Base-by-base conservation (phyloP, 2,797 vertebrate species). In the Alfaro cultratus region DNA sequence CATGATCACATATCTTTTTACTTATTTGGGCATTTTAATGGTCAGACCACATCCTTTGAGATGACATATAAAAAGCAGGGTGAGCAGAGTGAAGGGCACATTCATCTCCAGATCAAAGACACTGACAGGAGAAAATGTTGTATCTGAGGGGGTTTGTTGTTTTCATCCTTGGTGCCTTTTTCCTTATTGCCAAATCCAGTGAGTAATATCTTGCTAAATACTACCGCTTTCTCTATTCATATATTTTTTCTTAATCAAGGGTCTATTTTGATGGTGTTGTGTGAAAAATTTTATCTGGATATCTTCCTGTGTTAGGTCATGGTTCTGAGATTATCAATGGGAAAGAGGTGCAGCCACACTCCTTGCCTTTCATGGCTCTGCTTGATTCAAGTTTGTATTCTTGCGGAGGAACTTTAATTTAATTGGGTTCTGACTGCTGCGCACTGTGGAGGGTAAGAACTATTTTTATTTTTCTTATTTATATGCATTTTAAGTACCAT, bases 391-490 rank as follows among this genome's bases (percentile, higher is more conserved):
- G 29, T 0, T 39, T 0, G 0, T 0, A 0, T 1, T 11, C 43
- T 43, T 96, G 95, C 84, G 95, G 95, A 74, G 95, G 95, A 43
- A 86, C 31, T 0, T 82, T 95, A 34, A 94, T 95, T 74, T 13
- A 39, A 26, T 18, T 96, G 95, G 95, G 92, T 96, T 71, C 85
- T 96, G 79, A 95, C 94, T n/a, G 94, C 95, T 46, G 95, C 94
- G 4, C 95, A 95, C 83, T 96, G 95, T 53, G 0, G 0, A 0
- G 0, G n/a, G 94, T 95, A 87, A 77, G 91, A 82, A 57, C n/a
- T 3, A 51, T 12, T 46, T 15, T 8, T 13, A 5, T 64, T 36
- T 64, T 36, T 36, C 57, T 57, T 31, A 13, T 3, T 31, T 21
- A 46, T 16, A 47, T 34, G 21, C 9, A 64, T 41, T 43, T 45